phyloP scores from a whole-genome alignment of 2,797 vertebrate species.

The Etheostoma perlongum region DNA sequence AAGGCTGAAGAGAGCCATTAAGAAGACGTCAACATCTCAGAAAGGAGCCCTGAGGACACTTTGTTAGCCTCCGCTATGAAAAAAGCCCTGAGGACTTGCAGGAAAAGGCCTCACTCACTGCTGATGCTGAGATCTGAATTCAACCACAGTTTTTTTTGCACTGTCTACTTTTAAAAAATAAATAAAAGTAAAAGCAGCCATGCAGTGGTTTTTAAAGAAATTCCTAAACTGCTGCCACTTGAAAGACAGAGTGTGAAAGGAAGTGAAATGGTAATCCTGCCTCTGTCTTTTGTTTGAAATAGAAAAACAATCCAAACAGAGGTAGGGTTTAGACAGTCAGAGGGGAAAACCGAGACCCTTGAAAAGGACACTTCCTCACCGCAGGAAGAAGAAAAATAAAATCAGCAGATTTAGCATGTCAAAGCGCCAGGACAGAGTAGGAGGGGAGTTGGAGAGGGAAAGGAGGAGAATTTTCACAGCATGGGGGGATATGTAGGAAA shows the following conservation, averaged over 20 bases:
- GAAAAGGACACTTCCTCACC: conserved; percentile 90
- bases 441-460: conserved; percentile 58
- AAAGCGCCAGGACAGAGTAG: conserved; percentile 79
- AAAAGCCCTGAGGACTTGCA: conserved; percentile 56
- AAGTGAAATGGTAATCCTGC: conserved; percentile 84
- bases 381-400: conserved; percentile 89
- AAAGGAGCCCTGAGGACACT: conserved; percentile 81
- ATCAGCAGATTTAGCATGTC: conserved; percentile 90
- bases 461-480: conserved; percentile 81
- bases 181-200: conserved; percentile 39
- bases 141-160: conserved; percentile 56
- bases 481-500: conserved; percentile 84
- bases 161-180: conserved; percentile 9
- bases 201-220: conserved; percentile 54
- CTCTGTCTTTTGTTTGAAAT: conserved; percentile 87
- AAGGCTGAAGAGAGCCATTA: conserved; percentile 83
- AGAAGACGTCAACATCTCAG: conserved; percentile 80
- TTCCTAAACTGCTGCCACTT: conserved; percentile 77
- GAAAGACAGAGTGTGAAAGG: conserved; percentile 82
- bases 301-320: conserved; percentile 88
- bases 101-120: conserved; percentile 62
- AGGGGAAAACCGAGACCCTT: conserved; percentile 84
- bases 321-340: conserved; percentile 79
- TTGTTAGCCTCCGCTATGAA: conserved; percentile 75
- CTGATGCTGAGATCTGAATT: conserved; percentile 62